Conservation (phyloP, 2,888 invertebrate species). For the Ephialtes manifestator region DNA sequence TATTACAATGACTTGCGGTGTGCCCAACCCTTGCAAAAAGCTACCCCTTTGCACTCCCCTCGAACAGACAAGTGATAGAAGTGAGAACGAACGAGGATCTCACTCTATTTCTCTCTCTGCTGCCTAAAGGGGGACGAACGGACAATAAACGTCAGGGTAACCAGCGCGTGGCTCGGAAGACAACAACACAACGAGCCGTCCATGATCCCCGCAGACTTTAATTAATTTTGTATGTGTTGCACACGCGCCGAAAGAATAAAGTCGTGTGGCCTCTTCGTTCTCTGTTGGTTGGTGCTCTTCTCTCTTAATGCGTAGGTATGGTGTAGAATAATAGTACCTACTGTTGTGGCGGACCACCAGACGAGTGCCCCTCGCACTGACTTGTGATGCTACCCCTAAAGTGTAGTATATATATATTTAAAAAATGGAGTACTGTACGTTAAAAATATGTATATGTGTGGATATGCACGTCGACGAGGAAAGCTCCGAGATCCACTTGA, state of each 20-base stretch:
- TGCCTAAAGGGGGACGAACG: neutral
- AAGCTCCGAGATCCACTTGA: slow-evolving; percentile 77
- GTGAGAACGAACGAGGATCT: neutral
- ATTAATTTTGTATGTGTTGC: slow-evolving; percentile 83
- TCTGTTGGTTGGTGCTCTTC: neutral
- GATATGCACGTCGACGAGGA: slow-evolving; percentile 9
- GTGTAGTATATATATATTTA: neutral
- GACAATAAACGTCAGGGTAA: slow-evolving; percentile 41
- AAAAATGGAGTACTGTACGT: neutral
- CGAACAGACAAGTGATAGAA: slow-evolving; percentile 21
- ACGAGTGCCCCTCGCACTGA: slow-evolving; percentile 5
- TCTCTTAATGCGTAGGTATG: slow-evolving; percentile 1
- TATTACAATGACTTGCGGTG: slow-evolving; percentile 60
- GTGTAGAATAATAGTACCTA: neutral
- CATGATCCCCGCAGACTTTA: slow-evolving; percentile 77
- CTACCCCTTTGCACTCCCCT: slow-evolving; percentile 45
- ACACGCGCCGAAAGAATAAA: slow-evolving; percentile 76
- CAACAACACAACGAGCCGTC: slow-evolving; percentile 36
- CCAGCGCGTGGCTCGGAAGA: slow-evolving; percentile 13
- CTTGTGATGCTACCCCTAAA: slow-evolving; percentile 1
- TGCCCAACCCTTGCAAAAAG: slow-evolving; percentile 16
- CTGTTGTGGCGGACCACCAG: neutral
- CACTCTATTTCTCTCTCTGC: neutral
- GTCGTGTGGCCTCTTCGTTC: slow-evolving; percentile 71
- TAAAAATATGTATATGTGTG: neutral